A percentile compares a stretch with the other conserved stretches of the same genome.
Conservation (phyloP, 2,113 vertebrate species). For the Uropsilus gracilis region DNA sequence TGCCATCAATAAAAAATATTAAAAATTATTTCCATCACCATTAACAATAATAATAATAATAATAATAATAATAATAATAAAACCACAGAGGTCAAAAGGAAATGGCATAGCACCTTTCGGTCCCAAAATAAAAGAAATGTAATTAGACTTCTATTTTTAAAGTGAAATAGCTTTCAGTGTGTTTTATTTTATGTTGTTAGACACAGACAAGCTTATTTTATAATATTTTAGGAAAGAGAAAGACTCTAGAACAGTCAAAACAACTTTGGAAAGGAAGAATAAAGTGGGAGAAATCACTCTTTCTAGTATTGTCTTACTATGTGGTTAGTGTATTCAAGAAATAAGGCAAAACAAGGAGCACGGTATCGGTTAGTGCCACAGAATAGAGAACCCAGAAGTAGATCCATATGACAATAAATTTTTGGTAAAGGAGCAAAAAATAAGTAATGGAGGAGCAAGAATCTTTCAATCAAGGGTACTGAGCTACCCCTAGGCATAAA, state of each 20-base stretch:
- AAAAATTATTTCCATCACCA: too few species aligned
- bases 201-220: neutral
- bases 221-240: conserved; percentile 6
- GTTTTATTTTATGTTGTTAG: neutral
- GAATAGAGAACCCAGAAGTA: neutral
- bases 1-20: too few species aligned
- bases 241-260: neutral
- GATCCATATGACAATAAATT: neutral
- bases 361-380: neutral
- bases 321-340: neutral
- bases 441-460: neutral
- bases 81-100: neutral
- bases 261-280: neutral
- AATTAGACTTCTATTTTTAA: conserved; percentile 37
- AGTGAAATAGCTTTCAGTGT: neutral
- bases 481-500: neutral
- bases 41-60: too few species aligned
- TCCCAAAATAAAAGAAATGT: conserved; percentile 37
- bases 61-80: too few species aligned
- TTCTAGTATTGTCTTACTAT: neutral
- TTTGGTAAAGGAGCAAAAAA: neutral
- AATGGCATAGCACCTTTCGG: neutral
- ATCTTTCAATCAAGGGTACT: neutral
- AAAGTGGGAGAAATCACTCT: neutral
- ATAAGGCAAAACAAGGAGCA: neutral